Conservation (phyloP, 1,140 invertebrate species). For the Procambarus virginalis region DNA sequence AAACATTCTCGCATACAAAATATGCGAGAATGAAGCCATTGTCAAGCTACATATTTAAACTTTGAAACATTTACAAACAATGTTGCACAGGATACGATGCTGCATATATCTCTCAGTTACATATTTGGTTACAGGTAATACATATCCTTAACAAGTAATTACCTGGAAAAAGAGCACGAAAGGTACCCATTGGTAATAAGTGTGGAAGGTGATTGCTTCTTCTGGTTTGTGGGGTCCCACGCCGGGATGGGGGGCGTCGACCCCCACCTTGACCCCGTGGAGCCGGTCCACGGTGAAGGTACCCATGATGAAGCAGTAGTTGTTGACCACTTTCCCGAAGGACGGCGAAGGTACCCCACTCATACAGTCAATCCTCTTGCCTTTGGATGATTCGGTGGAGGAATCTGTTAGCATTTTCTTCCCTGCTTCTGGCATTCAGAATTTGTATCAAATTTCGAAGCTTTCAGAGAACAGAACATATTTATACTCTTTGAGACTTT, state of each 20-base stretch:
- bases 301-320: conserved; percentile 75
- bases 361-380: conserved; percentile 93
- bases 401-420: too few relatives aligned
- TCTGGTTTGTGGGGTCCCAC: conserved; percentile 72
- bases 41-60: too few relatives aligned
- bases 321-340: conserved; percentile 75
- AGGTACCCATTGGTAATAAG: conserved; percentile 75
- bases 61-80: too few relatives aligned
- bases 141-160: not conserved
- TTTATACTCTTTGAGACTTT: too few relatives aligned
- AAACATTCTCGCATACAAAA: too few relatives aligned
- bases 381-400: conserved; percentile 72
- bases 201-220: conserved; percentile 68
- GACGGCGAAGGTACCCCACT: conserved; percentile 80
- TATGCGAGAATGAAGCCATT: too few relatives aligned
- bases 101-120: too few relatives aligned
- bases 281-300: conserved; percentile 77
- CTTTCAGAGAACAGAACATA: too few relatives aligned
- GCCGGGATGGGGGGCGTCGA: conserved; percentile 72
- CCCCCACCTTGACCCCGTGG: conserved; percentile 49
- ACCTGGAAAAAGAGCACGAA: conserved; percentile 74
- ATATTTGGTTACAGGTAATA: too few relatives aligned
- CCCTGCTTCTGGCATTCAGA: too few relatives aligned
- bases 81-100: too few relatives aligned
- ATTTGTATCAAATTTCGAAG: too few relatives aligned